These are phyloP conservation scores for Ceratina japonica DNA, from an alignment of 1,140 invertebrate species.

Conservation along the genomic window DNA sequence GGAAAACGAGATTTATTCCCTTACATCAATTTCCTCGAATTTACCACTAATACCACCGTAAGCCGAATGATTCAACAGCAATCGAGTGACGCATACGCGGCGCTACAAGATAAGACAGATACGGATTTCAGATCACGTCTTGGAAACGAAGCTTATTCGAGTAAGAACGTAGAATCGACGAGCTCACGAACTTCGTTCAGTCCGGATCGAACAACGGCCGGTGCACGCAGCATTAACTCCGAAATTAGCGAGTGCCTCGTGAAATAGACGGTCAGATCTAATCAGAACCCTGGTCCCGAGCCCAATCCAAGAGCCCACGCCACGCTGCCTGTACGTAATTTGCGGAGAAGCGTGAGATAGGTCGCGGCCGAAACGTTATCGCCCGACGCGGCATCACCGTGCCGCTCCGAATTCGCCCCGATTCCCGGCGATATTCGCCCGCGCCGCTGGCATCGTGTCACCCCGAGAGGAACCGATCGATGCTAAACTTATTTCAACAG, in stretches of 20 bases:
- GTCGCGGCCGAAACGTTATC: conserved; percentile 20
- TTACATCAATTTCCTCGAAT: no score
- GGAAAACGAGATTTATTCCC: no score
- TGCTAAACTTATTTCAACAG: background rate
- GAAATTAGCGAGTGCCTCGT: conserved; percentile 54
- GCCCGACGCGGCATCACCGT: background rate
- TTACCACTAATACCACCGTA: background rate
- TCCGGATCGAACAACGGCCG: conserved; percentile 5
- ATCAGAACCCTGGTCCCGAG: conserved; percentile 37
- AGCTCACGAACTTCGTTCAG: background rate
- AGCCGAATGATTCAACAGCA: conserved; percentile 17
- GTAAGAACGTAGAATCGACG: conserved; percentile 11
- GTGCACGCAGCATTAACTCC: conserved; percentile 42
- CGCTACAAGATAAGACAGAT: background rate
- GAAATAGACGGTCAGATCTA: conserved; percentile 47
- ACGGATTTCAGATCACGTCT: background rate
- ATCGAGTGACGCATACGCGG: background rate
- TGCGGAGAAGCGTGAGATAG: conserved; percentile 38
- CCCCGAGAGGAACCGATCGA: background rate
- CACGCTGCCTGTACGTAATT: conserved; percentile 27
- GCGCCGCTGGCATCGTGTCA: no score
- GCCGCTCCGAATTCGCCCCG: background rate
- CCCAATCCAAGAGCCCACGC: no score
- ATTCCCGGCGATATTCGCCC: background rate
- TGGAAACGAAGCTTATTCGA: background rate